These are phyloP conservation scores for Eremophila alpestris DNA, from an alignment of 2,797 vertebrate genomes.

Conservation along the genomic window DNA sequence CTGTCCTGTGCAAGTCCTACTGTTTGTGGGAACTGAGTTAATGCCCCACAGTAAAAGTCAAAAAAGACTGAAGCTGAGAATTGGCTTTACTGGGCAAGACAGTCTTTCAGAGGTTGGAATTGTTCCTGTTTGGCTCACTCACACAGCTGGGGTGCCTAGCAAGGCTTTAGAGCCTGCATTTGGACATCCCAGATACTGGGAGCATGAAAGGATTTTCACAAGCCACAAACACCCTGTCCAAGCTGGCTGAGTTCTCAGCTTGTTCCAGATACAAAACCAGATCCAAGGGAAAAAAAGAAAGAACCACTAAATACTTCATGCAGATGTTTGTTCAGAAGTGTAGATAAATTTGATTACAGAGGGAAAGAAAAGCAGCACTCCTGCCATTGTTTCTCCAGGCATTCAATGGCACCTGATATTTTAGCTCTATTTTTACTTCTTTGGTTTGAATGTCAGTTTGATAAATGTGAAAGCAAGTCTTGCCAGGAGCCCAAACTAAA, in stretches of 20 bases:
- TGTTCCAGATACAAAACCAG: constrained; percentile 8
- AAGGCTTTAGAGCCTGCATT: neutral
- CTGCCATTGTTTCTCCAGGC: constrained; percentile 21
- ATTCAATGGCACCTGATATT: constrained; percentile 52
- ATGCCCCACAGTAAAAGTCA: neutral
- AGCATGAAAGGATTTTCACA: constrained; percentile 4
- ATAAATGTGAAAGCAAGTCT: constrained; percentile 60
- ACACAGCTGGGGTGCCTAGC: neutral
- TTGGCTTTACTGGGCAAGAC: neutral
- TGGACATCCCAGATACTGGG: neutral
- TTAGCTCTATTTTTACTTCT: constrained; percentile 52
- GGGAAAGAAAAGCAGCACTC: constrained; percentile 12
- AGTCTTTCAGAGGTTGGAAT: neutral
- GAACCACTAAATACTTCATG: neutral
- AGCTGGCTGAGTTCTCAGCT: neutral
- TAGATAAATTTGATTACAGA: constrained; percentile 32
- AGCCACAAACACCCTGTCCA: neutral
- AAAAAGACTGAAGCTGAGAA: neutral
- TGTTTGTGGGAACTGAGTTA: neutral
- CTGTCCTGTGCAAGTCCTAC: neutral
- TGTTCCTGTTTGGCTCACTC: neutral
- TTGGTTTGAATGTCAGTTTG: constrained; percentile 60
- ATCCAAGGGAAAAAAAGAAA: constrained; percentile 9
- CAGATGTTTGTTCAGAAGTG: constrained; percentile 5
- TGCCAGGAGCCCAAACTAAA: constrained; percentile 62